These are phyloP conservation scores for Saimiri boliviensis DNA, from an alignment of 2,113 vertebrate genomes.

Conservation along the genomic window DNA sequence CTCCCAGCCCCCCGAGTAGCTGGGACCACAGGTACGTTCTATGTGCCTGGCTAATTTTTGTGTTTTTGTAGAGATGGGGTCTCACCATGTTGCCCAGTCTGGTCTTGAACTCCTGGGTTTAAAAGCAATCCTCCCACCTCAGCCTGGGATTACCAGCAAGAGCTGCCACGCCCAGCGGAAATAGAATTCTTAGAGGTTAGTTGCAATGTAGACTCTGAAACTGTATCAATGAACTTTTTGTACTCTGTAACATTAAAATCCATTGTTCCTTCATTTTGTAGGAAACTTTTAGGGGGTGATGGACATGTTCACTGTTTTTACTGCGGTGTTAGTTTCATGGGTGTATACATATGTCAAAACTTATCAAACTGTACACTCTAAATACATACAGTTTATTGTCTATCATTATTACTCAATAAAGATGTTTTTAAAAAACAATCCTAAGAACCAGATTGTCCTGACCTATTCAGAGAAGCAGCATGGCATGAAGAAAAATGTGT, in stretches of 20 bases:
- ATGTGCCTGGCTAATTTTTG: no score
- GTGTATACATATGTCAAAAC: not conserved
- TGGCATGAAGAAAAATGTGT: not conserved
- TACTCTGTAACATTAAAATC: not conserved
- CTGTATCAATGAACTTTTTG: not conserved
- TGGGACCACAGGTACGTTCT: no score
- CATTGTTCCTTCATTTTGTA: not conserved
- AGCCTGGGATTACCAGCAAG: no score
- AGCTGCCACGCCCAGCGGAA: not conserved
- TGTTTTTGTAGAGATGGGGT: no score
- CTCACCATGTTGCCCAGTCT: no score
- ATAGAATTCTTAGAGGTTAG: not conserved
- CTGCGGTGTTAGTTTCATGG: not conserved
- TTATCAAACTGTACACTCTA: not conserved
- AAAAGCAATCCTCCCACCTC: no score
- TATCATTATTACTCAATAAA: not conserved
- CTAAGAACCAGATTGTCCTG: not conserved
- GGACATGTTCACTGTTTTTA: no score
- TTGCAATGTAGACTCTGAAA: not conserved
- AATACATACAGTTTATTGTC: not conserved
- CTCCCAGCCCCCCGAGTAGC: no score
- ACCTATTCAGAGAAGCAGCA: not conserved
- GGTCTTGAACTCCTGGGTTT: no score
- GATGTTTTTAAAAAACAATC: not conserved
- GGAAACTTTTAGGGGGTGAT: not conserved